Conservation (phyloP, 1,140 invertebrate genomes). For the Zaprionus taronus region DNA sequence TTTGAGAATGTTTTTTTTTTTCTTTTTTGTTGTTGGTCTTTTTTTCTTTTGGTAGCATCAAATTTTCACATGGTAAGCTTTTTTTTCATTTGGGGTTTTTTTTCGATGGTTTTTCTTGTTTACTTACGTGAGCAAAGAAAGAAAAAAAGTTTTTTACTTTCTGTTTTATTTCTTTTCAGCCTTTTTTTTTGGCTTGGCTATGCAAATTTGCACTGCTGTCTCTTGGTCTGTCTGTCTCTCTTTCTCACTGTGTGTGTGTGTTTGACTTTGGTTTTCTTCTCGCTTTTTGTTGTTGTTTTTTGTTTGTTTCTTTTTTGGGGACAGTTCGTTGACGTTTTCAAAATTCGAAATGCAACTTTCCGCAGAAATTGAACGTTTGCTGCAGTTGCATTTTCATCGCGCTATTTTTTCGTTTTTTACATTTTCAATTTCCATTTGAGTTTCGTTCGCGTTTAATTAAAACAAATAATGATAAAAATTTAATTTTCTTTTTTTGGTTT, state of each 20-base stretch:
- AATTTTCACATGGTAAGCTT: slow-evolving; percentile 60
- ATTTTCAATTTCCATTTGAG: slow-evolving; percentile 5
- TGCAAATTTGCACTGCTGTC: slow-evolving; percentile 49
- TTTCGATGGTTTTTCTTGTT: slow-evolving; percentile 15
- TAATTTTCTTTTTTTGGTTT: slow-evolving; percentile 6
- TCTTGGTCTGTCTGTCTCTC: slow-evolving; percentile 13
- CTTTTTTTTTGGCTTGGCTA: slow-evolving; percentile 41
- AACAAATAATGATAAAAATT: slow-evolving; percentile 47
- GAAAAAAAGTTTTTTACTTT: slow-evolving; percentile 35
- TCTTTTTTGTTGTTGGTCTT: background rate
- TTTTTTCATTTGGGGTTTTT: slow-evolving; percentile 16
- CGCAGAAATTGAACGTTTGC: slow-evolving; percentile 57
- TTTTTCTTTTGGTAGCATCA: slow-evolving; percentile 59
- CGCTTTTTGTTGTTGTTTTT: slow-evolving; percentile 5
- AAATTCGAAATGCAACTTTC: slow-evolving; percentile 66
- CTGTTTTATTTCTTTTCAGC: slow-evolving; percentile 28
- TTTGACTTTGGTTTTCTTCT: slow-evolving; percentile 7
- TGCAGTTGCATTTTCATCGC: slow-evolving; percentile 61
- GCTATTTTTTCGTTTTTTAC: slow-evolving; percentile 23
- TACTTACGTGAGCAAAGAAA: slow-evolving; percentile 62
- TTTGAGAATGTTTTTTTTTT: slow-evolving; percentile 20
- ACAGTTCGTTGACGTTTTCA: slow-evolving; percentile 68
- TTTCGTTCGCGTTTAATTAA: slow-evolving; percentile 34
- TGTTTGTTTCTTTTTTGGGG: slow-evolving; percentile 15
- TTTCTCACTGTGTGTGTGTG: slow-evolving; percentile 13